A percentile compares a stretch with the other conserved stretches of the same genome.
phyloP scores from a whole-genome alignment of 2,113 vertebrate genomes.

The Hipposideros armiger region DNA sequence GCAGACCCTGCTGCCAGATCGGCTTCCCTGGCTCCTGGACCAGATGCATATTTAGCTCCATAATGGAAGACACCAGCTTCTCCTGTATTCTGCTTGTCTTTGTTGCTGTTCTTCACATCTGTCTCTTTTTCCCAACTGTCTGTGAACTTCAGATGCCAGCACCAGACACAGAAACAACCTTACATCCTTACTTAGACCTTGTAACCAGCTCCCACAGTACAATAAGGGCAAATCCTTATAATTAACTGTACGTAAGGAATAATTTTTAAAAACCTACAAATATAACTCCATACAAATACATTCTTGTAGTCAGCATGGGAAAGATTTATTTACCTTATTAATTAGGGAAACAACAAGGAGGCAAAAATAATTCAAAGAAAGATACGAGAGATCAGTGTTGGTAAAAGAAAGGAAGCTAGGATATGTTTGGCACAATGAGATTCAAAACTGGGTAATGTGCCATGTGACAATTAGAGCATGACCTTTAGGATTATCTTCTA shows the following conservation, averaged over 20 bases:
- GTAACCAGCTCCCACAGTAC: not conserved
- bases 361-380: conserved; percentile 10
- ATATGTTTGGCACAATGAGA: not conserved
- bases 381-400: not conserved
- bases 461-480: not conserved
- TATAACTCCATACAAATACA: not conserved
- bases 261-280: not conserved
- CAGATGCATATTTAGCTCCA: not conserved
- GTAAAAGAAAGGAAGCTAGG: not conserved
- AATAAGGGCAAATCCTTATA: not conserved
- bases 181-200: not conserved
- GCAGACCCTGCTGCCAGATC: conserved; percentile 31
- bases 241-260: not conserved
- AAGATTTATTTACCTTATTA: not conserved
- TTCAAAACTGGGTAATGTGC: not conserved
- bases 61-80: not conserved
- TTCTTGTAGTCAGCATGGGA: not conserved
- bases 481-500: not conserved
- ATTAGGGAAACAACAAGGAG: not conserved
- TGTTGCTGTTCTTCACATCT: not conserved
- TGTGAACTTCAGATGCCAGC: not conserved
- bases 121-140: not conserved
- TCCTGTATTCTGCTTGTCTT: conserved; percentile 18
- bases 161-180: not conserved
- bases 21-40: not conserved